Base-by-base conservation (phyloP, 2,888 invertebrate genomes). In the Acrobasis suavella region DNA sequence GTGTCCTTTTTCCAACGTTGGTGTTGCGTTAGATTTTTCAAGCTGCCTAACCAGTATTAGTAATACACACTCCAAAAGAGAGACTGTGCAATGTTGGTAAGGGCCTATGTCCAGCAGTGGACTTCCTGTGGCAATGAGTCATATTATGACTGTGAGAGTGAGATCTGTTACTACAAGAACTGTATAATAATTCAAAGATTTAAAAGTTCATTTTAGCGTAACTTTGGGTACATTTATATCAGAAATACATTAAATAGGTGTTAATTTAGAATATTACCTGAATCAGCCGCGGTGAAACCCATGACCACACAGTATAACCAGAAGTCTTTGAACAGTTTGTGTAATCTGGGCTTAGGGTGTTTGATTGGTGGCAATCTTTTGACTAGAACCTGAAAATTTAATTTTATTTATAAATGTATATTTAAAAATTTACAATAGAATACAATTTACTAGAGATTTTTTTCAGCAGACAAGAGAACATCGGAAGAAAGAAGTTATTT, bases 291-390 rank as follows among this genome's bases (percentile, higher is more conserved):
- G 0, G 98, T 98, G 86, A 99, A 99, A 10, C 99, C 99, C 96
- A 99, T 98, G 5, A 99, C 97, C 1, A 99, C 98, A 83, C 98
- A 99, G 83, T 99, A 99, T 54, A 99, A 93, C 99, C 99, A 99
- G 85, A 99, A 99, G 87, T 99, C 99, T 76, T 98, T 95, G 87
- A 99, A 99, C n/a, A 99, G 91, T 84, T 99, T 99, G 80, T 98
- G 96, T 50, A 99, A 93, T 8, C 99, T 93, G 0, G 97, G 96
- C 72, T 97, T 97, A 0, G 99, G 98, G 73, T 97, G 96, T 75
- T 95, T 95, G 69, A 99, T 98, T 0, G 97, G 96, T 0, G 98
- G 97, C 73, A 99, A 92, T 56, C 98, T 94, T 69, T 97, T 94
- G 60, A 99, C 95, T 60, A 98, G 83, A 2, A 94, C 92, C 93